Conservation (phyloP, 2,113 vertebrate species). For the Columba janthina region DNA sequence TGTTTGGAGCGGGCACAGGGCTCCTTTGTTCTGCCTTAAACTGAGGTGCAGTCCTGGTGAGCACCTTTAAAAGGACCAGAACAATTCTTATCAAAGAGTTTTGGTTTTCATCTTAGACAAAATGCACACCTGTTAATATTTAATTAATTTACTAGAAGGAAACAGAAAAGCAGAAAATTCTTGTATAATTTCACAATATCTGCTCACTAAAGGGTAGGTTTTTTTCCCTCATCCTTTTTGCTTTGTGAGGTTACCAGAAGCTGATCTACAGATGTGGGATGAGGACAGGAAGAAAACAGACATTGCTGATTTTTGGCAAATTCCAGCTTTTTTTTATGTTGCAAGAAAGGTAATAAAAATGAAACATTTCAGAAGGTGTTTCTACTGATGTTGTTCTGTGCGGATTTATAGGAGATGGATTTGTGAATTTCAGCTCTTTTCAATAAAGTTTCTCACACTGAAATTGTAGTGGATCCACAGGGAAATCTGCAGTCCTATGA, state of each 20-base stretch:
- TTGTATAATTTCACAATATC: background rate
- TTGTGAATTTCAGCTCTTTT: background rate
- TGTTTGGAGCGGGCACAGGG: background rate
- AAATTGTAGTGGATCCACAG: background rate
- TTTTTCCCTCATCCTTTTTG: background rate
- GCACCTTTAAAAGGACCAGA: background rate
- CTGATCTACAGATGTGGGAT: background rate
- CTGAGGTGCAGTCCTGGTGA: background rate
- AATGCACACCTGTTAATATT: background rate
- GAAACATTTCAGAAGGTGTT: background rate
- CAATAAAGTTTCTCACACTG: background rate
- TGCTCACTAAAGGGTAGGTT: fast-evolving
- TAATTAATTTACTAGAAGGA: background rate
- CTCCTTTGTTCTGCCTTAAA: background rate
- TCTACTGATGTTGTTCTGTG: background rate
- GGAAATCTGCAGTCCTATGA: background rate
- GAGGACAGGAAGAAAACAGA: background rate
- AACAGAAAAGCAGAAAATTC: background rate
- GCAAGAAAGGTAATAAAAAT: background rate
- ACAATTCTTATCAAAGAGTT: background rate
- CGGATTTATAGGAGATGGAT: background rate
- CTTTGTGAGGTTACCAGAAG: background rate
- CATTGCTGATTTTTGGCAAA: background rate
- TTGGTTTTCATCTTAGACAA: background rate
- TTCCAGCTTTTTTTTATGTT: background rate